Evolutionary conservation across 2,113 vertebrate genomes (phyloP), one percentile per base, ranked within the genome.

Genomic region (Potamarius usumacintae): DNA sequence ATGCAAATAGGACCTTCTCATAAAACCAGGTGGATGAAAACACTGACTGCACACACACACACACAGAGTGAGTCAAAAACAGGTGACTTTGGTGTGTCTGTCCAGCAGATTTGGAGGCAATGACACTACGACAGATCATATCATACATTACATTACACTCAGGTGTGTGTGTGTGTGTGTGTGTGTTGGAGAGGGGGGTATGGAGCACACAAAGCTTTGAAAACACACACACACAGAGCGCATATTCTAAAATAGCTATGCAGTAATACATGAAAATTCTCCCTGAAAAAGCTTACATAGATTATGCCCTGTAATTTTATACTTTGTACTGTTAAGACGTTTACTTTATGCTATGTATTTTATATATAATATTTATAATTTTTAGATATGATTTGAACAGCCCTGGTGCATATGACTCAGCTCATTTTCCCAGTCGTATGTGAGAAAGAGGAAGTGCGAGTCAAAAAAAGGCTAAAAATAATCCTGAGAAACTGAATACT

Each of bases 31-130:
- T 74, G 71, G 34, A 48, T 20, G 17, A 74, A 74, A 48, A 48
- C 18, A 42, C 71, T 74, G 71, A 48, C 34, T 48, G 67, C 74
- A 27, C 77, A 81, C 79, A 72, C 84, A 86, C 67, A 72, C 48
- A 72, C 67, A 34, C 30, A 50, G 34, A 76, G 72, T 77, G 48
- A 77, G 20, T 52, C 48, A 77, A 52, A 48, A 77, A 53, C 42
- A 42, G 42, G 42, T 42, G 42, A 42, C 22, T n/a, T 77, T n/a
- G 52, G 74, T 50, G 74, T 77, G 48, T 53, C 48, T 77, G 74
- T 77, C 22, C 20, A 53, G 74, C 48, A 53, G 42, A 52, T 52
- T 76, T 10, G 0, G 20, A 76, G 8, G 12, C 12, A 53, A 1
- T 77, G 22, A 52, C 50, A 77, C 74, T 74, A 42, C 42, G 10